Conservation (phyloP, 2,797 vertebrate species). For the Pseudomugil tenellus region DNA sequence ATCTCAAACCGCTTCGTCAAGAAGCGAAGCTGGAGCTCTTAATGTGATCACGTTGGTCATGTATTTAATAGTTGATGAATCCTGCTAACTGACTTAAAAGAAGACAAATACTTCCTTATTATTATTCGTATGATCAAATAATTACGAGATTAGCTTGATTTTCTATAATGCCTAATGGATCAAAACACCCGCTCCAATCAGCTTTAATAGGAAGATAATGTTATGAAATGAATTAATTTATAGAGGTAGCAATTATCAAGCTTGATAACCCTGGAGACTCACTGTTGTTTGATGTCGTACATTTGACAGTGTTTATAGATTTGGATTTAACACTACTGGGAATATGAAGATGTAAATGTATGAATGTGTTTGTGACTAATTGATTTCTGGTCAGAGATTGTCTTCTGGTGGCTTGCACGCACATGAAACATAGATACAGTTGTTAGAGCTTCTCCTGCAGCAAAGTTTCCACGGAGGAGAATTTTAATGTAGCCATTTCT, state of each 20-base stretch:
- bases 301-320: slow-evolving; percentile 58
- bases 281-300: slow-evolving; percentile 46
- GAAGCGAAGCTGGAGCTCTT: slow-evolving; percentile 35
- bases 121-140: slow-evolving; percentile 53
- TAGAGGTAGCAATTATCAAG: slow-evolving; percentile 46
- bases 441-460: slow-evolving; percentile 47
- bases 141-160: slow-evolving; percentile 65
- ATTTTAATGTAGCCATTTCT: slow-evolving; percentile 64
- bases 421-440: slow-evolving; percentile 32
- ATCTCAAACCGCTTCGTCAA: slow-evolving; percentile 56
- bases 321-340: slow-evolving; percentile 21
- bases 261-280: slow-evolving; percentile 36
- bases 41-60: slow-evolving; percentile 28
- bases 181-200: slow-evolving; percentile 34
- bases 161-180: slow-evolving; percentile 51
- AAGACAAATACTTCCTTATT: slow-evolving; percentile 42
- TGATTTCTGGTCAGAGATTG: slow-evolving; percentile 28
- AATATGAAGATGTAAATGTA: slow-evolving; percentile 5
- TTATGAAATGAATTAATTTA: slow-evolving; percentile 57
- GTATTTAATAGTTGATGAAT: slow-evolving; percentile 61
- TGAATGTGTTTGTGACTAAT: slow-evolving; percentile 42
- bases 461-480: slow-evolving; percentile 53
- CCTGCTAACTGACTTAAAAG: slow-evolving; percentile 43
- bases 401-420: slow-evolving; percentile 32
- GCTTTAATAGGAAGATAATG: slow-evolving; percentile 58